Base-by-base conservation (phyloP, 2,797 vertebrate genomes). In the Cossypha dichroa region DNA sequence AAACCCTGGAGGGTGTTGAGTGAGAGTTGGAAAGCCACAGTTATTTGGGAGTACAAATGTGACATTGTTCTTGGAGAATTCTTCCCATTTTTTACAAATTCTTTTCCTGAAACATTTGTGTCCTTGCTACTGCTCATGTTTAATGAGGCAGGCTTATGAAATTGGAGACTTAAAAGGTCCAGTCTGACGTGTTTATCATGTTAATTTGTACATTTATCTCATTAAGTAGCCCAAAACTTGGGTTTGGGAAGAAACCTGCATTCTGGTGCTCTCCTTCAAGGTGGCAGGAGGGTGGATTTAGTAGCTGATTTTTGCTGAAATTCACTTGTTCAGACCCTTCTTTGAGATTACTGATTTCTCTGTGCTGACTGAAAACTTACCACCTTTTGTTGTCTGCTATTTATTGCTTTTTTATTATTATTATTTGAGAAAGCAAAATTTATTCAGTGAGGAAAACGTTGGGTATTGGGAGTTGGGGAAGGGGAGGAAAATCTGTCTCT, bases 61-160 rank as follows among this genome's bases (percentile, higher is more conserved):
- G 62, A 46, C n/a, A 11, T 62, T 78, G 54, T 88, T 96, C 63
- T 76, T 76, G 56, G 26, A 74, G 31, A 60, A 17, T 68, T 87
- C 84, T 91, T 56, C 52, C 55, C 20, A 60, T 83, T 75, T 75
- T 85, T 51, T 58, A 21, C 11, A 51, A 55, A 49, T 81, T 73
- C 15, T 82, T 93, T 79, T 92, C 34, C 19, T 62, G 64, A 79
- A 93, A 67, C 67, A 46, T 43, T 96, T 78, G 36, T 69, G 51
- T 66, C n/a, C 48, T 69, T 82, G 54, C 34, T 64, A 2, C 38
- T 94, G 38, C 85, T 90, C 38, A 3, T 75, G 58, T 90, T 88
- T 96, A 94, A 84, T 77, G 91, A 81, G 64, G 41, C 41, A 41
- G 10, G 41, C 17, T 41, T 41, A 41, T 41, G 26, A 41, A 95